These are phyloP conservation scores for Dichetophora obliterata DNA, from an alignment of 2,888 invertebrate genomes.

Conservation along the genomic window DNA sequence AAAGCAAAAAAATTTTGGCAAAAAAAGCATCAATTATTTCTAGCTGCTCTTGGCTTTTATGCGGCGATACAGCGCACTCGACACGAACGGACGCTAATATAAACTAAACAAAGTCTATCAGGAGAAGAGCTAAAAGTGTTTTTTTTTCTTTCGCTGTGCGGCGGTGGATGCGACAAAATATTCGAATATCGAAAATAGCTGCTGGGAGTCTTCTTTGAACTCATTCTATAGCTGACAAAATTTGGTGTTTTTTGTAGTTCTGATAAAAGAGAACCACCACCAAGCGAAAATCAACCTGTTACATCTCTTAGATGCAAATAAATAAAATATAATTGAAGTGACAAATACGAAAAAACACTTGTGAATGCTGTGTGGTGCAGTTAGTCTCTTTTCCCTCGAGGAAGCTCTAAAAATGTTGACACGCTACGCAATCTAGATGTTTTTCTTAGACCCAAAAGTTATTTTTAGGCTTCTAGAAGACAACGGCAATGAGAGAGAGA, in stretches of 20 bases:
- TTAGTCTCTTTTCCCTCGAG: neutral
- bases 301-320: neutral
- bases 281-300: neutral
- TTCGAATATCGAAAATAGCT: neutral
- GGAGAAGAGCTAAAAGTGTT: slow-evolving; percentile 15
- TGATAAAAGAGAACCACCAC: slow-evolving; percentile 19
- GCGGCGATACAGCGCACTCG: neutral
- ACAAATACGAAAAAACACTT: neutral
- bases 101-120: slow-evolving; percentile 17
- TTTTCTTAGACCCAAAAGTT: neutral
- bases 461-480: slow-evolving; percentile 9
- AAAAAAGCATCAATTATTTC: neutral
- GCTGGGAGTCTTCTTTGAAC: neutral
- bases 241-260: neutral
- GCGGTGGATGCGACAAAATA: slow-evolving; percentile 6
- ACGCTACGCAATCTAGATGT: neutral
- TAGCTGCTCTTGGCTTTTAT: no score
- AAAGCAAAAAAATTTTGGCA: neutral
- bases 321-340: neutral
- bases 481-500: neutral
- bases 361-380: neutral
- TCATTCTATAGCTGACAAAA: no score
- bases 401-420: neutral
- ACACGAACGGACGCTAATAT: slow-evolving; percentile 19
- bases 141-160: neutral